A percentile compares a stretch with the other conserved stretches of the same genome.
Conservation (phyloP, 2,113 vertebrate species). For the Antechinus flavipes region DNA sequence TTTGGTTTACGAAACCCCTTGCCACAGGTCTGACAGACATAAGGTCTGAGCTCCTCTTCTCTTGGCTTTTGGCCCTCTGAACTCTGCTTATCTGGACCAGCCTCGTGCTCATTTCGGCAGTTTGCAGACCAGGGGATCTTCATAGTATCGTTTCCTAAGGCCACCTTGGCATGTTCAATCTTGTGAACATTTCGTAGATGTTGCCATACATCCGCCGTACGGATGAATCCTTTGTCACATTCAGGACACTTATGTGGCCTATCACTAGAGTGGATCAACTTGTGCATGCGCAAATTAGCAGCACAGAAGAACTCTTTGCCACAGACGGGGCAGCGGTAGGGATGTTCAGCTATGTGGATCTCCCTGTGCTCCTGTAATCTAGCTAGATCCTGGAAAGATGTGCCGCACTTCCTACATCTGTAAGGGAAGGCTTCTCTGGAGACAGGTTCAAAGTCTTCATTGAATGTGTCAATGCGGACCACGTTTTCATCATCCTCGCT, state of each 20-base stretch:
- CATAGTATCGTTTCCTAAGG: constrained; percentile 29
- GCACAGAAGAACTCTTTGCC: constrained; percentile 75
- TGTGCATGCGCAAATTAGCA: constrained; percentile 73
- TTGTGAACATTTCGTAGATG: constrained; percentile 69
- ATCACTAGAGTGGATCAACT: constrained; percentile 72
- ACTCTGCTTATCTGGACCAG: neutral
- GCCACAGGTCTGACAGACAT: neutral
- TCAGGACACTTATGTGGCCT: constrained; percentile 70
- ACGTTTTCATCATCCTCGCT: constrained; percentile 26
- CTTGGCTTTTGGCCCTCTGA: neutral
- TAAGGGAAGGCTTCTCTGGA: neutral
- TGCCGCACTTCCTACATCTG: constrained; percentile 42
- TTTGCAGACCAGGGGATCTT: constrained; percentile 63
- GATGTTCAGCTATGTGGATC: constrained; percentile 37
- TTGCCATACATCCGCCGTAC: constrained; percentile 72
- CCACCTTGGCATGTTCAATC: constrained; percentile 75
- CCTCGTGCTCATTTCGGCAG: neutral
- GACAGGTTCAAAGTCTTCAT: neutral
- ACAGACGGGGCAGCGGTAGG: constrained; percentile 52
- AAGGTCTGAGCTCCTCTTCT: constrained; percentile 51
- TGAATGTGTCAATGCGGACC: neutral
- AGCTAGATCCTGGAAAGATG: neutral
- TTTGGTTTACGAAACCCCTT: constrained; percentile 73
- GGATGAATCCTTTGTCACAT: constrained; percentile 80
- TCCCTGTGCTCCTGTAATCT: constrained; percentile 59